phyloP scores from a whole-genome alignment of 1,140 invertebrate species.

The Choristoneura fumiferana region DNA sequence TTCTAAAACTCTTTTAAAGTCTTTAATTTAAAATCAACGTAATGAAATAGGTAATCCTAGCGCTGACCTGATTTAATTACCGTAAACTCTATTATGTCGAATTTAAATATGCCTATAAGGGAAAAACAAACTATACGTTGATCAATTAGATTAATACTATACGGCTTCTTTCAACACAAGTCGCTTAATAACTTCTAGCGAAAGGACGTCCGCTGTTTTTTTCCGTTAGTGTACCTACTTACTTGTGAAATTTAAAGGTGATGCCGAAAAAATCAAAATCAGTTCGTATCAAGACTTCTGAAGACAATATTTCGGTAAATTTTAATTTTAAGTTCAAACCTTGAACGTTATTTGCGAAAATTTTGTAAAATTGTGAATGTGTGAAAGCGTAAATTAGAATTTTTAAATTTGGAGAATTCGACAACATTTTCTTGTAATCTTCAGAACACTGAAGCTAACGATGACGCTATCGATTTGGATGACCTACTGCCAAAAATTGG shows the following conservation, averaged over 20 bases:
- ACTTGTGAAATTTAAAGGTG: not conserved
- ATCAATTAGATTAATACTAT: slow-evolving; percentile 72
- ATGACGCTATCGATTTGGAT: slow-evolving; percentile 84
- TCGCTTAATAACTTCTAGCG: slow-evolving; percentile 50
- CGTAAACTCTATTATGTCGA: slow-evolving; percentile 2
- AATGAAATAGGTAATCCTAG: not conserved
- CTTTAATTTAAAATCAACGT: too few relatives aligned
- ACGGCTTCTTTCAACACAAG: slow-evolving; percentile 62
- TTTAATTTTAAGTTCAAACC: too few relatives aligned
- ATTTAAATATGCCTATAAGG: slow-evolving; percentile 13
- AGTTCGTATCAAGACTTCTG: not conserved
- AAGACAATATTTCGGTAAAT: slow-evolving; percentile 2
- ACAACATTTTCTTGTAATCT: slow-evolving; percentile 21
- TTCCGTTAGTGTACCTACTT: slow-evolving; percentile 2
- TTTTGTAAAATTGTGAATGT: too few relatives aligned
- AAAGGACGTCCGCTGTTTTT: slow-evolving; percentile 31
- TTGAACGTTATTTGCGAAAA: too few relatives aligned
- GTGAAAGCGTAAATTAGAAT: too few relatives aligned
- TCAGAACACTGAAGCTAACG: slow-evolving; percentile 49
- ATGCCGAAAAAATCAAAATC: slow-evolving; percentile 9
- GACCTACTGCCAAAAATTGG: slow-evolving; percentile 91
- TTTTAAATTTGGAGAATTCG: too few relatives aligned
- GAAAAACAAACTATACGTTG: slow-evolving; percentile 26
- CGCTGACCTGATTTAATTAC: slow-evolving; percentile 13
- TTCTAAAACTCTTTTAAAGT: too few relatives aligned